Base-by-base conservation (phyloP, 2,888 invertebrate genomes). In the Unio pictorum region DNA sequence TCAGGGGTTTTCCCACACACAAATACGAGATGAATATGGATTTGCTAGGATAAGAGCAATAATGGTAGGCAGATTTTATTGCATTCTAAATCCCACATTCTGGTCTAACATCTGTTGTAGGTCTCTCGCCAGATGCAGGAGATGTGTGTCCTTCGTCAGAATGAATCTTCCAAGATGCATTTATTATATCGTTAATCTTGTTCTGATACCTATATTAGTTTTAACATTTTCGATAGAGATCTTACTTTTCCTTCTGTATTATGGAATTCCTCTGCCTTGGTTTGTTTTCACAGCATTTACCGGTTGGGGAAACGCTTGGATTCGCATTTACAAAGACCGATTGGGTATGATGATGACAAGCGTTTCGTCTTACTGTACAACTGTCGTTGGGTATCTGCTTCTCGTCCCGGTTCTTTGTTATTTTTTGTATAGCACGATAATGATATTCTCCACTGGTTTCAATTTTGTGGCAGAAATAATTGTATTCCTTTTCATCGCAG, bases 401-500 rank as follows among this genome's bases (percentile, higher is more conserved):
- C n/a, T 55, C 34, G 26, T 64, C 54, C 45, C 30, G 55, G n/a
- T 64, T 68, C 55, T 7, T 68, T 45, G 45, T 45, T 45, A 45
- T 15, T 11, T 45, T 45, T 15, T 15, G 2, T 45, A 45, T 45
- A 60, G 64, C 28, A 67, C 67, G 6, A 64, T 64, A n/a, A 26
- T 60, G 17, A 61, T 70, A 3, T 70, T 72, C 45, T 68, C 66
- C 5, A 55, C 45, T 2, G 68, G 68, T 55, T 75, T 75, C 34
- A 30, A 66, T 18, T 74, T 71, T 20, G 8, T 74, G 7, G 56
- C 69, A 6, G 57, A 71, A 34, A 26, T 74, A 8, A 6, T 74
- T 45, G 67, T 69, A 4, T 72, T 69, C 57, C 54, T 69, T 26
- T 72, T 71, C n/a, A 23, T 74, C 23, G 60, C 71, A 1, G 69